phyloP scores from a whole-genome alignment of 2,888 invertebrate genomes.

The Sepiola atlantica region DNA sequence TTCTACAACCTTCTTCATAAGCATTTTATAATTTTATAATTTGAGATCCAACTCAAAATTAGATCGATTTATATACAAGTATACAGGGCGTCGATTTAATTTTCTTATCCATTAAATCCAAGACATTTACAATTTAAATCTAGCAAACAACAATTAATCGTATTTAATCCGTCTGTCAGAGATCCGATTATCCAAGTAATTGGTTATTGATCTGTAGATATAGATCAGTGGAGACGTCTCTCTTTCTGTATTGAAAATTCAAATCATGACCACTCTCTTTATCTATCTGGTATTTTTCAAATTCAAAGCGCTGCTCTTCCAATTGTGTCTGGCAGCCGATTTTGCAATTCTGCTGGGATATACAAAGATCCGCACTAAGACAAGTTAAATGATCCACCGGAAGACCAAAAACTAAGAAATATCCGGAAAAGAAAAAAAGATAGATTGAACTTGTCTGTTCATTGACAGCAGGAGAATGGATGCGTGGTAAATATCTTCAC shows the following conservation, averaged over 20 bases:
- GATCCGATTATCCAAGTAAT: not conserved
- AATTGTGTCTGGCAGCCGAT: not conserved
- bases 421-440: not conserved
- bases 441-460: not conserved
- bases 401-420: not conserved
- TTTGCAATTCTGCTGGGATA: not conserved
- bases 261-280: not conserved
- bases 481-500: not conserved
- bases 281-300: not conserved
- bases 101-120: not conserved
- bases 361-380: not conserved
- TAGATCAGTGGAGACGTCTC: not conserved
- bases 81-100: not conserved
- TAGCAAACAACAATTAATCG: conserved; percentile 2
- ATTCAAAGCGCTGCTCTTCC: not conserved
- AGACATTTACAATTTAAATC: not conserved
- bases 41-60: too few species aligned
- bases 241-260: not conserved
- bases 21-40: too few species aligned
- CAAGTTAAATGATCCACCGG: not conserved
- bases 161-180: not conserved
- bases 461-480: not conserved
- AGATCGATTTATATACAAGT: too few species aligned
- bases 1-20: too few species aligned
- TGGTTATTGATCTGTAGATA: conserved; percentile 20